A percentile compares a stretch with the other conserved stretches of the same genome.
Conservation (phyloP, 2,888 invertebrate species). For the Colostygia pectinataria region DNA sequence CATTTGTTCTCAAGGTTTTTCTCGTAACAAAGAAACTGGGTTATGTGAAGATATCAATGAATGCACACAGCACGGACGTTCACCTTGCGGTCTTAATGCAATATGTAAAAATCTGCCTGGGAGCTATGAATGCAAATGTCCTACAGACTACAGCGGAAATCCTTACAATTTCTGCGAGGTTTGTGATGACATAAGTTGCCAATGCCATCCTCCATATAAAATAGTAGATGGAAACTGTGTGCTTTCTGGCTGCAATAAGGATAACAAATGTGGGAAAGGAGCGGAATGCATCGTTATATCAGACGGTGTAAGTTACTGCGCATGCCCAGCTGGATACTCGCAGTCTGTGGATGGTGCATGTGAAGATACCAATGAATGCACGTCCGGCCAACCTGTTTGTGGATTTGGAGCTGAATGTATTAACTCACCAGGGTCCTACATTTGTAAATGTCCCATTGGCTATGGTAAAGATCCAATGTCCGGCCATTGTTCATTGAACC, state of each 20-base stretch:
- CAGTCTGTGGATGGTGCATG: constrained; percentile 91
- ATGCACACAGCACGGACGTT: constrained; percentile 89
- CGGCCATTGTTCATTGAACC: constrained; percentile 91
- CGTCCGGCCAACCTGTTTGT: constrained; percentile 88
- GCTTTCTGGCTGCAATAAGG: constrained; percentile 90
- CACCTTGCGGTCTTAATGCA: constrained; percentile 94
- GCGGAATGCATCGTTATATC: constrained; percentile 96
- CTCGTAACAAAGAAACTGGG: constrained; percentile 88
- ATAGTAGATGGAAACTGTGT: constrained; percentile 92
- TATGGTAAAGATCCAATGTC: constrained; percentile 92
- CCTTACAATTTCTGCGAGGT: constrained; percentile 94
- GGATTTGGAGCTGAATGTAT: constrained; percentile 94
- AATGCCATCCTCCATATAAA: constrained; percentile 94
- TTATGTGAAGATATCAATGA: constrained; percentile 94
- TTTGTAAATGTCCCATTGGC: constrained; percentile 91
- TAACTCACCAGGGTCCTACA: constrained; percentile 89
- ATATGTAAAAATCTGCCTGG: constrained; percentile 96
- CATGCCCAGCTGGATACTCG: constrained; percentile 93
- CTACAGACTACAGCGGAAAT: constrained; percentile 93
- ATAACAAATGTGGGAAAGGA: constrained; percentile 91
- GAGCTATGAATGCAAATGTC: constrained; percentile 96
- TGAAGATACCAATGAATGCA: constrained; percentile 92
- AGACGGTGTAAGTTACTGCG: constrained; percentile 95
- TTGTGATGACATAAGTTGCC: constrained; percentile 91
- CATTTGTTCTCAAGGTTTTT: constrained; percentile 94